Base-by-base conservation (phyloP, 2,888 invertebrate species). In the Acleris holmiana region DNA sequence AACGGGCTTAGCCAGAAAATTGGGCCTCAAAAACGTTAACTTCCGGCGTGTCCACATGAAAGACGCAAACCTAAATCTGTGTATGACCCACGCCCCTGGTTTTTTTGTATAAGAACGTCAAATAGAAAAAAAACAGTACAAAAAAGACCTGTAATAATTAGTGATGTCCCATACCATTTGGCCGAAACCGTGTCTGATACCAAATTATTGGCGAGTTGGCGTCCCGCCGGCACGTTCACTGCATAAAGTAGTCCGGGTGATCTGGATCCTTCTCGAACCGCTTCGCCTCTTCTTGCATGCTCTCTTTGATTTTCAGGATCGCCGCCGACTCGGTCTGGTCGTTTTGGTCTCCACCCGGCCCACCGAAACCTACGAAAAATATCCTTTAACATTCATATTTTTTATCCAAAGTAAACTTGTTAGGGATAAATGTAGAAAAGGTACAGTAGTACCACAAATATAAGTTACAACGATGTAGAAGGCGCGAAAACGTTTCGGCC, bases 241-340 rank as follows among this genome's bases (percentile, higher is more conserved):
- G 98, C 97, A 98, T 98, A 94, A 97, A 98, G 94, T 98, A 98
- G 93, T 98, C 98, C 86, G 98, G 97, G 91, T 98, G 98, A 91
- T 98, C 98, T 78, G 98, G 97, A 94, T 98, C 98, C 95, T 98
- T 98, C 93, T 98, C 98, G 94, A 98, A 98, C 93, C 99, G 96
- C 95, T 99, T 99, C 90, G 99, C 99, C 94, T 99, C 99, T 93
- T 99, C 99, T 93, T 99, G 99, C 98, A 99, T 99, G 95, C 98
- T 98, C 94, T 99, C 99, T 95, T 99, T 99, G 93, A 99, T 99
- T 95, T 99, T 99, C 94, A 99, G 95, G 93, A 99, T 99, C 94
- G 99, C 99, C 89, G 99, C 99, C 85, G 98, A 98, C 95, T 99
- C 99, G 88, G 97, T 99, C 94, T 98, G 98, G 94, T 98, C 96